These are phyloP conservation scores for Aphis craccivora DNA, from an alignment of 1,140 invertebrate genomes.

Conservation along the genomic window DNA sequence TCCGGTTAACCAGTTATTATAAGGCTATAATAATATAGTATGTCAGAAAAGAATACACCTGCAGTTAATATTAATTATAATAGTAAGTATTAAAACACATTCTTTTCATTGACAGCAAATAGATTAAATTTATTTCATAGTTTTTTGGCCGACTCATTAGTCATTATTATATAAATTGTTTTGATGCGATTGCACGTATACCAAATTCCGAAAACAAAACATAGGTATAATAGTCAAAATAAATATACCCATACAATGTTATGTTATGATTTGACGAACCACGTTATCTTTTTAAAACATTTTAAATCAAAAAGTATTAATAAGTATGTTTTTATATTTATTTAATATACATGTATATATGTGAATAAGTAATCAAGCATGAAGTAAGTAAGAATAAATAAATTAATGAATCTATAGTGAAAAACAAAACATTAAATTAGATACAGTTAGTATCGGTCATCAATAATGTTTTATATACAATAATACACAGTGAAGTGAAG, in stretches of 20 bases:
- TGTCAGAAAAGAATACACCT: too few species aligned
- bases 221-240: background rate
- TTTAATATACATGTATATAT: background rate
- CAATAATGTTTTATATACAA: background rate
- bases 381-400: background rate
- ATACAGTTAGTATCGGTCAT: background rate
- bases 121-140: too few species aligned
- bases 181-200: background rate
- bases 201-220: background rate
- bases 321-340: background rate
- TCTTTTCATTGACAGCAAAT: too few species aligned
- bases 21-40: too few species aligned
- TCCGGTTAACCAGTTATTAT: too few species aligned
- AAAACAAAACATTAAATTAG: slow-evolving; percentile 8
- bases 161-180: too few species aligned
- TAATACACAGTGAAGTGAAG: background rate
- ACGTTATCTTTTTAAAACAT: background rate
- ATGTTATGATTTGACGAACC: background rate
- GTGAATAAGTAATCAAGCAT: background rate
- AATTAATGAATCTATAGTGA: background rate
- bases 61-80: too few species aligned
- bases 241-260: background rate
- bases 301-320: background rate
- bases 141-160: too few species aligned
- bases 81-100: too few species aligned